Conservation (phyloP, 2,113 vertebrate genomes). For the Entelurus aequoreus region DNA sequence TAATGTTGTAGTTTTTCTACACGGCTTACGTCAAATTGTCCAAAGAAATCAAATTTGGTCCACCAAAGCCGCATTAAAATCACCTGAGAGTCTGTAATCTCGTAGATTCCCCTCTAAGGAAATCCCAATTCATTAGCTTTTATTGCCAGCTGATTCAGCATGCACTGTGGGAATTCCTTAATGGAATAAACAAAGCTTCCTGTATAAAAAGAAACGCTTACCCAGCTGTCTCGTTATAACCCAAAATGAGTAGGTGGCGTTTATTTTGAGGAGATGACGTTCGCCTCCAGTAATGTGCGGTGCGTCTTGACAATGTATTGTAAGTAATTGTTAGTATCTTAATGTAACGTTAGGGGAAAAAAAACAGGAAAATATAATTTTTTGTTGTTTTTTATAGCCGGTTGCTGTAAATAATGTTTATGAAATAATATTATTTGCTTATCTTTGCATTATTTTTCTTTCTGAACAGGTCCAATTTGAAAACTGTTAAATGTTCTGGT, state of each 20-base stretch:
- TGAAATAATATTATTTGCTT: too few species aligned
- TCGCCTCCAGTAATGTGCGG: background rate
- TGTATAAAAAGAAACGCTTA: background rate
- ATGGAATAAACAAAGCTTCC: conserved; percentile 15
- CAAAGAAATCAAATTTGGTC: background rate
- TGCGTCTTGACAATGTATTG: background rate
- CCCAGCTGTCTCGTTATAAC: conserved; percentile 19
- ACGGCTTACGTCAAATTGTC: background rate
- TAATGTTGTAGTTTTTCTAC: background rate
- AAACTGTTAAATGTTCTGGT: too few species aligned
- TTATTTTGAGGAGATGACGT: background rate
- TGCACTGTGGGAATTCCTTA: conserved; percentile 21
- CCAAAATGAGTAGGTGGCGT: background rate
- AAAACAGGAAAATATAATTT: too few species aligned
- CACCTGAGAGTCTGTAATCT: background rate
- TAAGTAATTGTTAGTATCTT: background rate
- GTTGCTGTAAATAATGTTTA: too few species aligned
- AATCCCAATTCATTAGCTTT: conserved; percentile 17
- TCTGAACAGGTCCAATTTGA: too few species aligned
- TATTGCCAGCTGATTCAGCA: conserved; percentile 16
- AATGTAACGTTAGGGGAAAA: background rate
- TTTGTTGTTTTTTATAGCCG: too few species aligned
- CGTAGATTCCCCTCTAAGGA: conserved; percentile 8
- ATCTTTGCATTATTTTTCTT: too few species aligned
- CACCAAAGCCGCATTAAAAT: background rate